Base-by-base conservation (phyloP, 1,140 invertebrate species). In the Plectus sambesii region DNA sequence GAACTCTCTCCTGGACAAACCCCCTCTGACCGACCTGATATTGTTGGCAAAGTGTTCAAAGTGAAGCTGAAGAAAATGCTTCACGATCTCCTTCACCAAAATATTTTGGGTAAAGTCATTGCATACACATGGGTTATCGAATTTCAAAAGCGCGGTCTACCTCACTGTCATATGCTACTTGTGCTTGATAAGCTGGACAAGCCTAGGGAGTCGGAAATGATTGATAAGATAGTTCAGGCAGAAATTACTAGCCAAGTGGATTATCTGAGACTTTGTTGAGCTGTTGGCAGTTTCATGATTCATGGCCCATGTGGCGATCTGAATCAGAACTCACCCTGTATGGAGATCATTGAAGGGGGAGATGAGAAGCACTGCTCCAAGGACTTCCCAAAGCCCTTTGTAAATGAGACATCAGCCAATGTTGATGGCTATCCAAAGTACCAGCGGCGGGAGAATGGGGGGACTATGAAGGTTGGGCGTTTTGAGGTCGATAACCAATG, bases 121-220 rank as follows among this genome's bases (percentile, higher is more conserved):
- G 69, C 59, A 0, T 39, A 51, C 6, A 29, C 57, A 5, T 55
- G 60, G 42, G 56, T 59, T 5, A 61, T 77, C 30, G 75, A 79
- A 60, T 78, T 70, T 66, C 74, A 76, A 59, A 76, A 77, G 58
- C 59, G 72, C 50, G 72, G 74, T 6, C 55, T 76, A 23, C 73
- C 74, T 0, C 76, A 78, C 70, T 64, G 61, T 4, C 75, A 76
- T 56, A 72, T 77, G 47, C 54, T 77, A 15, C 35, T 76, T 15
- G 53, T 53, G 15, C 20, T 60, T 51, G 42, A 40, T 19, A 62
- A 17, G 8, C 30, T 40, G 6, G 9, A 39, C 6, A 53, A 74
- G 64, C 66, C 62, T 71, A 33, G 33, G 17, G 47, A 41, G 3
- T 15, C 35, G 2, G 59, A 63, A 35, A 45, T 52, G 49, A 74